Evolutionary conservation across 2,888 invertebrate species (phyloP).

Genomic region (Agrypnus murinus): DNA sequence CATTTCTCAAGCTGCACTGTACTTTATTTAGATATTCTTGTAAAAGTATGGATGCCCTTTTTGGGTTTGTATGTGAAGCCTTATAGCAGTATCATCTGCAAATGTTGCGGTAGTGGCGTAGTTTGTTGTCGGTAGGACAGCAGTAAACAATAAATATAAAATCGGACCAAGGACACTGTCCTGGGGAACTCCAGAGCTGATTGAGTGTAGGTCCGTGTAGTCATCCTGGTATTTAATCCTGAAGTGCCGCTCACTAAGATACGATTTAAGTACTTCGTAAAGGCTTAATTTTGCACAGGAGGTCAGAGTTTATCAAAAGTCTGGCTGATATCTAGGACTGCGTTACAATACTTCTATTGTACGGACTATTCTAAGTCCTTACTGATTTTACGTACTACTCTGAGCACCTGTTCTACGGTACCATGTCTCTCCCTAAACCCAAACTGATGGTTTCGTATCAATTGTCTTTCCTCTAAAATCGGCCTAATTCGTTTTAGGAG

Average conservation of each 20-base stretch:
- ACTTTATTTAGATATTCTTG: conserved; percentile 14
- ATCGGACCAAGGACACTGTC: background rate
- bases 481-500: conserved; percentile 42
- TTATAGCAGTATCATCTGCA: conserved; percentile 35
- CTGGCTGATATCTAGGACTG: conserved; percentile 14
- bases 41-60: conserved; percentile 47
- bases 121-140: conserved; percentile 28
- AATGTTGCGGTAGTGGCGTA: conserved; percentile 38
- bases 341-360: conserved; percentile 17
- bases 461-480: conserved; percentile 11
- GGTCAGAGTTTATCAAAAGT: conserved; percentile 28
- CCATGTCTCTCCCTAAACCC: conserved; percentile 32
- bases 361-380: too few relatives aligned
- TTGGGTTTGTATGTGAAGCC: conserved; percentile 39
- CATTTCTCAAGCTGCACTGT: conserved; percentile 32
- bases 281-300: conserved; percentile 28
- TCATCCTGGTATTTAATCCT: background rate
- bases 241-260: conserved; percentile 6
- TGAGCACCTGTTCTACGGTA: conserved; percentile 28
- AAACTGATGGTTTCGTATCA: conserved; percentile 29
- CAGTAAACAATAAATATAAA: conserved; percentile 10
- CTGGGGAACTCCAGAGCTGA: conserved; percentile 19
- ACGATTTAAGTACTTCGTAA: conserved; percentile 14
- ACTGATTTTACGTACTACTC: too few relatives aligned
- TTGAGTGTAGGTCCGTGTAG: conserved; percentile 14